phyloP scores from a whole-genome alignment of 2,113 vertebrate species.

The Malaclemys terrapin region DNA sequence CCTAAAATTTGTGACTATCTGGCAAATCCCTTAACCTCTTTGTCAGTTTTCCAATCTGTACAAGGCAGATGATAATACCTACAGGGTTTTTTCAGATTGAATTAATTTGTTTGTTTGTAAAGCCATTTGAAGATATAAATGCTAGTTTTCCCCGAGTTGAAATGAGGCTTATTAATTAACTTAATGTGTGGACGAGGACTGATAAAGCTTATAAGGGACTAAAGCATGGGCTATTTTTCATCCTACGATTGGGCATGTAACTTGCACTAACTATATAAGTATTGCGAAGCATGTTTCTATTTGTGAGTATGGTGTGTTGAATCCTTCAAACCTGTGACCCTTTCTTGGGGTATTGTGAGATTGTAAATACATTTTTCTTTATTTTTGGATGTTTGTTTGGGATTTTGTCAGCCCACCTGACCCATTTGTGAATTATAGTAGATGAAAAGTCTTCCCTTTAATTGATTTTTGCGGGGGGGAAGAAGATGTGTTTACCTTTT shows the following conservation, averaged over 20 bases:
- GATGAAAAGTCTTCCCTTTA: neutral
- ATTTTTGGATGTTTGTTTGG: neutral
- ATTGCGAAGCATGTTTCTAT: neutral
- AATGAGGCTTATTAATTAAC: neutral
- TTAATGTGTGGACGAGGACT: neutral
- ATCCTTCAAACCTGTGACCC: neutral
- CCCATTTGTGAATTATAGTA: neutral
- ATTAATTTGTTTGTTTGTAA: neutral
- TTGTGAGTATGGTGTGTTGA: neutral
- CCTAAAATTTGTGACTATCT: neutral
- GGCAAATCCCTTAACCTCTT: neutral
- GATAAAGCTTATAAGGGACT: neutral
- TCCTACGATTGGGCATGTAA: neutral
- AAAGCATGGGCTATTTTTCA: neutral
- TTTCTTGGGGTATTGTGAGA: neutral
- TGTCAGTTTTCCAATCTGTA: neutral
- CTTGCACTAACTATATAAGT: neutral
- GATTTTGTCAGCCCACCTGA: neutral
- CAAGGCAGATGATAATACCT: neutral
- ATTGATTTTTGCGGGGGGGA: neutral
- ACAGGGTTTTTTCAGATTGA: neutral
- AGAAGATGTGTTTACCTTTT: neutral
- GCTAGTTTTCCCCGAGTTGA: neutral
- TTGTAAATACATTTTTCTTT: neutral
- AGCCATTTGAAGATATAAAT: neutral